Evolutionary conservation across 2,113 vertebrate species (phyloP), one percentile per base, ranked within the genome.

Genomic region (Clinocottus analis): DNA sequence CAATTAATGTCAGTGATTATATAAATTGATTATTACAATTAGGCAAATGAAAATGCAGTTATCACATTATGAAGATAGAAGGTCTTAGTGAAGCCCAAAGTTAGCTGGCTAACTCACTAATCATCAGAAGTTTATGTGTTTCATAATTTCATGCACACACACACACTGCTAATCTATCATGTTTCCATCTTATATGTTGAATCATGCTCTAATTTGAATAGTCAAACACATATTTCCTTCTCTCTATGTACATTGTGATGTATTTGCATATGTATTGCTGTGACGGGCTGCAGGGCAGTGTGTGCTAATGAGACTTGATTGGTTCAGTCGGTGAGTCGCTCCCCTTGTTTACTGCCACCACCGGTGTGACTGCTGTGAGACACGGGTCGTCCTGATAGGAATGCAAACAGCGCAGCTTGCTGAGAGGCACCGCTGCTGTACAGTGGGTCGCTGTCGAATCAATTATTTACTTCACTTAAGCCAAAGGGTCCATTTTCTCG

Each of bases 251-350:
- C 56, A 41, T 69, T 59, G 31, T 27, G 19, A 72, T 63, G 33
- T 25, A 77, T 80, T 74, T 74, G 63, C 72, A 73, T 76, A 49
- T 79, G 60, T 58, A 80, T 71, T 65, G 58, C 72, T 62, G n/a
- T 43, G 47, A 83, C 47, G 17, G 41, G 79, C 45, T 72, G 29
- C 11, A 33, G 70, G 41, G 19, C 43, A 17, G 35, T 11, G 53
- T 25, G 31, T 73, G n/a, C 35, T 60, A 70, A 70, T 71, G 23
- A 70, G 68, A 58, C 62, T 14, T 58, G 53, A 70, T 70, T 19
- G 31, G 7, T 56, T 70, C 81, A 49, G 69, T 16, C n/a, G 58
- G n/a, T 63, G 29, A 27, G 71, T 19, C 5, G 21, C 14, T 10
- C 7, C 21, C 5, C 41, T 77, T 62, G 60, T 78, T 83, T 76